phyloP scores from a whole-genome alignment of 2,113 vertebrate species.

The Aspidoscelis tigris region DNA sequence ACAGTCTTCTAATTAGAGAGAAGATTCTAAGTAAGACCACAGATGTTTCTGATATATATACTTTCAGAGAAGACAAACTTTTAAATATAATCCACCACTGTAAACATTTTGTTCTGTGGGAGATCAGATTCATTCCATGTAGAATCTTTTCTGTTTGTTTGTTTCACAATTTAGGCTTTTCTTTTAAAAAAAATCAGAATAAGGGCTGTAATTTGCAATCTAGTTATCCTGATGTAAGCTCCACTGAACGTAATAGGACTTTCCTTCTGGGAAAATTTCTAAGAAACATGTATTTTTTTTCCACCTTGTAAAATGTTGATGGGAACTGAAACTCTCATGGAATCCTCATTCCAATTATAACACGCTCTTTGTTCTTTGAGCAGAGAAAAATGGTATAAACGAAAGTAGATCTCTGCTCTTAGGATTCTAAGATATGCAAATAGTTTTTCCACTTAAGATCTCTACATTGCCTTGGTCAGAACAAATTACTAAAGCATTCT shows the following conservation, averaged over 20 bases:
- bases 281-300: background rate
- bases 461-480: conserved; percentile 68
- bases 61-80: background rate
- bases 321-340: conserved; percentile 50
- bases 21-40: background rate
- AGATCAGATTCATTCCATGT: background rate
- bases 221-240: too few species aligned
- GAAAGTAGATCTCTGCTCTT: conserved; percentile 58
- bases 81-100: background rate
- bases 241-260: too few species aligned
- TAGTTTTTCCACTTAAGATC: conserved; percentile 73
- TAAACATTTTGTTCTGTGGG: background rate
- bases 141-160: background rate
- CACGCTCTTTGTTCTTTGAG: conserved; percentile 48
- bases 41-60: background rate
- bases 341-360: conserved; percentile 46
- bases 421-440: conserved; percentile 74
- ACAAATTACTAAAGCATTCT: conserved; percentile 72
- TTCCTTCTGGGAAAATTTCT: too few species aligned
- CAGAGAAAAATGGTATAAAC: conserved; percentile 51
- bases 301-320: conserved; percentile 37
- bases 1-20: conserved; percentile 10
- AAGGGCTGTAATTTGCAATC: background rate
- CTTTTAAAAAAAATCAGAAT: conserved; percentile 18
- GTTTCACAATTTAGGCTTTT: conserved; percentile 7